Percentiles rank a stretch among this genome's conserved stretches.
Evolutionary conservation across 2,888 invertebrate species (phyloP).

Genomic region (Plebejus anna): DNA sequence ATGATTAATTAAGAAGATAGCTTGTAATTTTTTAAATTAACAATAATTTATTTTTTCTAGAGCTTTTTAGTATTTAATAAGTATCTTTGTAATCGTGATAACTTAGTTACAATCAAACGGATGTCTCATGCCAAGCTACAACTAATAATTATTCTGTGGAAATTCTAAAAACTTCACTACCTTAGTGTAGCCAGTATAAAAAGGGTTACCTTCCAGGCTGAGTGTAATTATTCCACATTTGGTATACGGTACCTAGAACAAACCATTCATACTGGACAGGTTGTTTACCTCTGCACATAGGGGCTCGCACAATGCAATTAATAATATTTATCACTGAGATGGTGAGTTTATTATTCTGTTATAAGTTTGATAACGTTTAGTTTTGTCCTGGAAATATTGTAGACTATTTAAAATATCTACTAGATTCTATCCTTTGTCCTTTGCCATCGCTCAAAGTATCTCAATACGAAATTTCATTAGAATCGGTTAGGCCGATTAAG

Average conservation of each 20-base stretch:
- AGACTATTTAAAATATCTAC: too few species aligned
- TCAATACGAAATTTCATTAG: too few species aligned
- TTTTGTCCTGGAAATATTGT: too few species aligned
- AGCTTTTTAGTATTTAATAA: too few species aligned
- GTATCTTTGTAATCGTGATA: too few species aligned
- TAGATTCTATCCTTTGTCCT: background rate
- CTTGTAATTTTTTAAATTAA: too few species aligned
- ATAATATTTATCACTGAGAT: slow-evolving; percentile 8
- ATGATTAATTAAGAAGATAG: background rate
- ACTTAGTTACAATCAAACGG: too few species aligned
- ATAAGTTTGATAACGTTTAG: too few species aligned
- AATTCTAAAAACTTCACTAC: slow-evolving; percentile 13
- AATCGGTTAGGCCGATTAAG: too few species aligned
- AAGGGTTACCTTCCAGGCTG: slow-evolving; percentile 11
- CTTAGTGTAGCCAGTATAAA: background rate
- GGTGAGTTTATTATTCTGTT: slow-evolving; percentile 10
- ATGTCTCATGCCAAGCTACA: background rate
- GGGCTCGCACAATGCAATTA: slow-evolving; percentile 15
- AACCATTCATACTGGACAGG: slow-evolving; percentile 24
- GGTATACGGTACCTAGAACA: slow-evolving; percentile 25
- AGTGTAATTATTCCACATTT: slow-evolving; percentile 27
- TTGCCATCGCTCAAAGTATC: background rate
- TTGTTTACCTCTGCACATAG: slow-evolving; percentile 19
- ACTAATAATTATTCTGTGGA: background rate
- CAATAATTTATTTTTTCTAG: too few species aligned